Base-by-base conservation (phyloP, 2,113 vertebrate genomes). In the Amblyornis subalaris region DNA sequence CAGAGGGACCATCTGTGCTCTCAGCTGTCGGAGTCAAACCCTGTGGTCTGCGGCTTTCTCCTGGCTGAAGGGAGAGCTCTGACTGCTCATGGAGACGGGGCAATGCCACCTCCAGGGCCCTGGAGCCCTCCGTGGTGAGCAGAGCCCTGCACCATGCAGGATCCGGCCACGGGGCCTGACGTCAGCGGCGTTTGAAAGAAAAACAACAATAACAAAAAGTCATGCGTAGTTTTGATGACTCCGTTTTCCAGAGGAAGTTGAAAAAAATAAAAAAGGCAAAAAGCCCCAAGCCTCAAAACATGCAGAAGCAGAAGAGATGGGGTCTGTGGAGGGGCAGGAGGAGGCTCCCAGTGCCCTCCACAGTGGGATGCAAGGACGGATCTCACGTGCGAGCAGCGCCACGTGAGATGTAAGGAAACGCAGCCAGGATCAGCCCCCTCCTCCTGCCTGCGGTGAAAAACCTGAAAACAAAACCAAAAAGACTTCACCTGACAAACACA, bases 11-110 rank as follows among this genome's bases (percentile, higher is more conserved):
- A 0, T 24, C 82, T 12, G 12, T 48, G 4, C 93, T 85, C 48
- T 69, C 4, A 0, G 55, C n/a, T 9, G 0, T 10, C 0, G 0
- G 14, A 72, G 38, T 28, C 4, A 1, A 38, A 9, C 42, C 3
- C 1, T 1, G 16, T 17, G 44, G 23, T 24, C 28, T 64, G 65
- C 0, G 7, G 31, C 5, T 82, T 70, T 65, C 70, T 72, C 18
- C 33, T 20, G 62, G 0, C 2, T 7, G 57, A 35, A 17, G 67
- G 50, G 40, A 53, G 42, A 81, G 12, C 29, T 53, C 50, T 31
- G 77, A 4, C 17, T 5, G 38, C 22, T 19, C 2, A 0, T 0
- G 2, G 54, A 6, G 21, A 5, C 4, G n/a, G 31, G 33, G 22
- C 11, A 35, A 4, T 5, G 9, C 2, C 2, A 0, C 8, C 10